Conservation (phyloP, 2,888 invertebrate species). For the Alentia gelatinosa region DNA sequence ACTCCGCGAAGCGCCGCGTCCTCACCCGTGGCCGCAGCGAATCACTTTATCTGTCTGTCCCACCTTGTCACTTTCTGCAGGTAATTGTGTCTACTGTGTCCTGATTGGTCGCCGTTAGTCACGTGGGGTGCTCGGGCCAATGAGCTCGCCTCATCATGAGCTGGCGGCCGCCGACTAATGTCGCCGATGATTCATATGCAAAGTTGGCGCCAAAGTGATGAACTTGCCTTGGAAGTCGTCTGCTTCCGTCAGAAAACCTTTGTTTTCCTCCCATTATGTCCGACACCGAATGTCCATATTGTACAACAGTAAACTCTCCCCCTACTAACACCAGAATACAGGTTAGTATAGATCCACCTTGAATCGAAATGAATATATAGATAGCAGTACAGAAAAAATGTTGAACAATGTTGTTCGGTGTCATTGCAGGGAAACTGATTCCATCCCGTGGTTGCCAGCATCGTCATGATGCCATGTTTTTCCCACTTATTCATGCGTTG, state of each 20-base stretch:
- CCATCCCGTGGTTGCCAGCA: too few relatives aligned
- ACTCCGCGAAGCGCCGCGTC: neutral
- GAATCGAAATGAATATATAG: too few relatives aligned
- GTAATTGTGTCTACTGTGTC: conserved; percentile 8
- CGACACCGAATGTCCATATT: neutral
- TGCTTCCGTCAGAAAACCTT: neutral
- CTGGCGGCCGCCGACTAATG: neutral
- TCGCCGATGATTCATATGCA: conserved; percentile 32
- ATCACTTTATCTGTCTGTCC: conserved; percentile 44
- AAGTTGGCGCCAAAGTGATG: neutral
- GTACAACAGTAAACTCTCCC: too few relatives aligned
- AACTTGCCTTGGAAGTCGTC: neutral
- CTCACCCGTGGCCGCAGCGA: neutral
- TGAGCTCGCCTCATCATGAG: conserved; percentile 30
- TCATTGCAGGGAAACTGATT: too few relatives aligned
- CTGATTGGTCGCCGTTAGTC: conserved; percentile 16
- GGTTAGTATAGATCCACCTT: too few relatives aligned
- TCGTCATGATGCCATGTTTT: neutral
- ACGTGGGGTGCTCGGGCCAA: conserved; percentile 22
- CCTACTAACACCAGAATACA: too few relatives aligned
- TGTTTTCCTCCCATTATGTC: neutral
- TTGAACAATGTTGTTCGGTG: neutral
- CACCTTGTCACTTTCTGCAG: conserved; percentile 41
- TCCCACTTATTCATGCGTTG: neutral
- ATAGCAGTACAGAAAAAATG: neutral